Percentiles rank a stretch among this genome's conserved stretches.
These are phyloP conservation scores for Myotis brandtii DNA, from an alignment of 2,113 vertebrate species.

Conservation along the genomic window DNA sequence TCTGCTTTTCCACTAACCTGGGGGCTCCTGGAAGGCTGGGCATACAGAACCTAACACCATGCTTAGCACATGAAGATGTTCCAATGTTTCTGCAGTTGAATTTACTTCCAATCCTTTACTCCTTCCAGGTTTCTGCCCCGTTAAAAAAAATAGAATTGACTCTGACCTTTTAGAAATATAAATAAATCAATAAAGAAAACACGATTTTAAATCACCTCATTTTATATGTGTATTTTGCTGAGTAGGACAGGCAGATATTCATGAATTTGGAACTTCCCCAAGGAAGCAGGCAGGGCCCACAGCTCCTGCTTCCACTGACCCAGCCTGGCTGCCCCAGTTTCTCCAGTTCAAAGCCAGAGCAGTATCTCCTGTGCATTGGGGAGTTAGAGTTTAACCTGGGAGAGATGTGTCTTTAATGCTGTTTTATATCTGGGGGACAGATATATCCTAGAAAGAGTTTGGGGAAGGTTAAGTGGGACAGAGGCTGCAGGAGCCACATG, in stretches of 20 bases:
- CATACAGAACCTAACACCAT: not conserved
- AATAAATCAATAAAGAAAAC: conserved; percentile 46
- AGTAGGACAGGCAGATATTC: not conserved
- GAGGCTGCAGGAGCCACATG: not conserved
- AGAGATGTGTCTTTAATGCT: conserved; percentile 36
- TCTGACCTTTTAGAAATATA: conserved; percentile 70
- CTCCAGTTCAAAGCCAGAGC: not conserved
- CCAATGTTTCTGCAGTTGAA: not conserved
- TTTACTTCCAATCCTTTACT: conserved; percentile 9
- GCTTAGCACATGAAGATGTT: not conserved
- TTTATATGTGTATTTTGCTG: conserved; percentile 53
- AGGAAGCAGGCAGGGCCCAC: not conserved
- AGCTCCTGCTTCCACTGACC: not conserved
- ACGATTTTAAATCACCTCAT: conserved; percentile 33
- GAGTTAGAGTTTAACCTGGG: not conserved
- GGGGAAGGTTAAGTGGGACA: not conserved
- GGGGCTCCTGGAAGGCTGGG: no score
- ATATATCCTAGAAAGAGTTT: not conserved
- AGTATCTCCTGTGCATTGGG: not conserved
- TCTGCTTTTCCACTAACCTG: not conserved
- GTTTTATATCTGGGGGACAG: not conserved
- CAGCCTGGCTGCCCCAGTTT: conserved; percentile 1
- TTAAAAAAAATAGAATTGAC: conserved; percentile 9
- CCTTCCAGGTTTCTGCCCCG: not conserved
- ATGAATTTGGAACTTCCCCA: not conserved